These are phyloP conservation scores for Rhagoletis pomonella DNA, from an alignment of 1,140 invertebrate genomes.

Conservation along the genomic window DNA sequence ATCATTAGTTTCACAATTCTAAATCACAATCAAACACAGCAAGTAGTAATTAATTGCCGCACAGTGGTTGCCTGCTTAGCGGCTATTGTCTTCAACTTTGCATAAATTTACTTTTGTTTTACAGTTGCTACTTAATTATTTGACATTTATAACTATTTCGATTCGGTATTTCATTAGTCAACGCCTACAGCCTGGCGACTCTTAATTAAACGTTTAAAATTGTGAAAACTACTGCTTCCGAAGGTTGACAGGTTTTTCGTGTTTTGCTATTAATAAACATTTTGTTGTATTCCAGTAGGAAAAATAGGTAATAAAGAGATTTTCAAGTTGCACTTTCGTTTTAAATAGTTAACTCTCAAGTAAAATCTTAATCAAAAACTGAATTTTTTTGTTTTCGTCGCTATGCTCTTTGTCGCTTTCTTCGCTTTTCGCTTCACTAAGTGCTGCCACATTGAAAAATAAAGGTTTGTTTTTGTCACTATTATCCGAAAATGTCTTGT, in stretches of 20 bases:
- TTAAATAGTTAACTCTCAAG: too few relatives aligned
- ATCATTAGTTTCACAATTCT: neutral
- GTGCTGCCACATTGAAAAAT: too few relatives aligned
- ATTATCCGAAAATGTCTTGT: too few relatives aligned
- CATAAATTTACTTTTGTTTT: neutral
- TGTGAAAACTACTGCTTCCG: neutral
- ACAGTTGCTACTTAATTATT: neutral
- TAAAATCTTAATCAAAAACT: too few relatives aligned
- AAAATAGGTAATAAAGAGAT: too few relatives aligned
- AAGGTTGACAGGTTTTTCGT: neutral
- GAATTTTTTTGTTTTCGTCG: too few relatives aligned
- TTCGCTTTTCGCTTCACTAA: too few relatives aligned
- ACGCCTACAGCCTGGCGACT: neutral
- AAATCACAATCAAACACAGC: constrained; percentile 17
- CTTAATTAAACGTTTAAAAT: neutral
- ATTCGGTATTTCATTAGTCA: constrained; percentile 12
- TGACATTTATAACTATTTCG: constrained; percentile 39
- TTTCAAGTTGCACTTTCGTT: too few relatives aligned
- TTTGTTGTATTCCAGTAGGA: too few relatives aligned
- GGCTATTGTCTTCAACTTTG: neutral
- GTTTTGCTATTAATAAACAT: too few relatives aligned
- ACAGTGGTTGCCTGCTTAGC: neutral
- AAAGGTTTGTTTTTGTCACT: too few relatives aligned
- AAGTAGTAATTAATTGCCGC: constrained; percentile 32
- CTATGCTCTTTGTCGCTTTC: too few relatives aligned